These are phyloP conservation scores for Drosophila albomicans DNA, from an alignment of 1,140 invertebrate genomes.

Conservation along the genomic window DNA sequence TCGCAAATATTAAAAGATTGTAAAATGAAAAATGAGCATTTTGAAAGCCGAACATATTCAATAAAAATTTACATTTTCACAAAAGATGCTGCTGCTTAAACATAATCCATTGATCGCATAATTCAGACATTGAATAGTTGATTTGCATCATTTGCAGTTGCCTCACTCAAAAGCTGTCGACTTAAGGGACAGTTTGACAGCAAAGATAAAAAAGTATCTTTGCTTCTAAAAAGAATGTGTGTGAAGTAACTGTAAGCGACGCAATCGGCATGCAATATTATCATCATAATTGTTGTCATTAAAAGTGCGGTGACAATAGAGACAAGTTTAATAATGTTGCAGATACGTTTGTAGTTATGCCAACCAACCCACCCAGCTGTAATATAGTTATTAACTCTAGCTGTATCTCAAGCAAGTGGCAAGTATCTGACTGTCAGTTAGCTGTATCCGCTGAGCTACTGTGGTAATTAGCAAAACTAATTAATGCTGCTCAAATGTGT, in stretches of 20 bases:
- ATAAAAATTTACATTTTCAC: too few species aligned
- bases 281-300: not conserved
- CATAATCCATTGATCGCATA: too few species aligned
- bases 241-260: not conserved
- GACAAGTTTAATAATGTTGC: constrained; percentile 35
- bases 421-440: constrained; percentile 36
- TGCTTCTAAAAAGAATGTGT: not conserved
- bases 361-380: not conserved
- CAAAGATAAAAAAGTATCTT: not conserved
- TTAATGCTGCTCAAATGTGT: constrained; percentile 66
- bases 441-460: constrained; percentile 43
- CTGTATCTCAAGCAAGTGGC: constrained; percentile 7
- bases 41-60: too few species aligned
- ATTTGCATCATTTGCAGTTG: too few species aligned
- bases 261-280: not conserved
- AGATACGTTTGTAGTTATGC: not conserved
- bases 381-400: not conserved
- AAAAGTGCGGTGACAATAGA: constrained; percentile 1
- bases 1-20: too few species aligned
- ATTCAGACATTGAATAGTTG: too few species aligned
- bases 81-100: too few species aligned
- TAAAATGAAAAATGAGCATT: too few species aligned
- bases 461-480: constrained; percentile 74
- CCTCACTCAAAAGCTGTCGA: too few species aligned
- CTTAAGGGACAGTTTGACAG: too few species aligned